Percentiles rank a stretch among this genome's conserved stretches.
These are phyloP conservation scores for Danionella cerebrum DNA, from an alignment of 2,113 vertebrate species.

Conservation along the genomic window DNA sequence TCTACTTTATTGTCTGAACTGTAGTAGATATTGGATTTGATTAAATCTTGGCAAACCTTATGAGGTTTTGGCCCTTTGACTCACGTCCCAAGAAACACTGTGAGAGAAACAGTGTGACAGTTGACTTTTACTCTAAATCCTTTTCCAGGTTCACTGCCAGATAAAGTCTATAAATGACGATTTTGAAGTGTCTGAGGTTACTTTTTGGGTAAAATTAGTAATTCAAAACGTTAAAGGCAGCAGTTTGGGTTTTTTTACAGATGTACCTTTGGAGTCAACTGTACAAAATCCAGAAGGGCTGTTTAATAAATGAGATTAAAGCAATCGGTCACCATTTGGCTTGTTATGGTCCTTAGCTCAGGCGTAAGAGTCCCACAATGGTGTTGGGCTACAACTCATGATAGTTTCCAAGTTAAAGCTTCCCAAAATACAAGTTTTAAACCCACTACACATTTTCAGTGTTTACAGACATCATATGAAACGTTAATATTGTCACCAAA, in stretches of 20 bases:
- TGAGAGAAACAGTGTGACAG: conserved; percentile 4
- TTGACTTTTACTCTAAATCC: conserved; percentile 14
- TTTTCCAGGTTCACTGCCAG: conserved; percentile 11
- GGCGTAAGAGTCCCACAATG: too few relatives aligned
- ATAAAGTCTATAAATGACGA: background rate
- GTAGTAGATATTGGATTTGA: conserved; percentile 15
- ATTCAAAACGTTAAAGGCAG: background rate
- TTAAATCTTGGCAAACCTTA: conserved; percentile 7
- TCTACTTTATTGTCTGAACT: background rate
- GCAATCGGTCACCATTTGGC: too few relatives aligned
- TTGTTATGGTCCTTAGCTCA: too few relatives aligned
- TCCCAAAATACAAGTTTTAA: too few relatives aligned
- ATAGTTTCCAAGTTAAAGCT: too few relatives aligned
- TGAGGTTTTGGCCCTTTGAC: conserved; percentile 16
- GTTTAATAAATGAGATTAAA: too few relatives aligned
- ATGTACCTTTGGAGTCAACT: too few relatives aligned
- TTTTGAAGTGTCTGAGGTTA: background rate
- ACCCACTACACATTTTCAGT: too few relatives aligned
- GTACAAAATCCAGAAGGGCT: too few relatives aligned
- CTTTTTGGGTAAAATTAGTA: background rate
- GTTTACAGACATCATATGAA: too few relatives aligned
- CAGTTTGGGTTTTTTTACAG: conserved; percentile 1
- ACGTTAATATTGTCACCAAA: too few relatives aligned
- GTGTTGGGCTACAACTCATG: too few relatives aligned
- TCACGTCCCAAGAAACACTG: conserved; percentile 14